phyloP scores from a whole-genome alignment of 2,888 invertebrate genomes.

The Coenonympha arcania region DNA sequence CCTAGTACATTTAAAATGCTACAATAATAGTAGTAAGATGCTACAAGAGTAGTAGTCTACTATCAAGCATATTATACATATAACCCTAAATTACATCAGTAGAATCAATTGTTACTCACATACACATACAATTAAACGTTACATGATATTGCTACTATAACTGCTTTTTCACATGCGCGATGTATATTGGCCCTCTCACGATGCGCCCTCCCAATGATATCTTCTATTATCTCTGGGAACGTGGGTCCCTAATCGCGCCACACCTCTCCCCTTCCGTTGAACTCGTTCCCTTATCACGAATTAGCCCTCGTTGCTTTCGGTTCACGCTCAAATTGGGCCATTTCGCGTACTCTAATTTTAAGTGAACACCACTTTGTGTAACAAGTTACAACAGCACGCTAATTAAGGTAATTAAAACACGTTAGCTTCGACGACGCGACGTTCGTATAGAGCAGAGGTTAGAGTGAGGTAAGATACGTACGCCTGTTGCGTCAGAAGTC shows the following conservation, averaged over 20 bases:
- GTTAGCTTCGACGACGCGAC: conserved; percentile 33
- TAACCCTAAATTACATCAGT: neutral
- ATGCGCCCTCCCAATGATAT: conserved; percentile 45
- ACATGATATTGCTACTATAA: neutral
- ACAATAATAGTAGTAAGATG: too few relatives aligned
- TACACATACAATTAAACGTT: too few relatives aligned
- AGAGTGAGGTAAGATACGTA: too few relatives aligned
- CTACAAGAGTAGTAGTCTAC: too few relatives aligned
- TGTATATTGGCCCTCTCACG: conserved; percentile 15
- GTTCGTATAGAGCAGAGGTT: neutral
- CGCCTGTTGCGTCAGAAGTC: neutral
- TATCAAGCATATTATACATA: too few relatives aligned
- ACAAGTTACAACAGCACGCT: conserved; percentile 59
- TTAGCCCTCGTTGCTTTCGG: conserved; percentile 60
- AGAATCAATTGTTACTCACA: too few relatives aligned
- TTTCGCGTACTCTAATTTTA: conserved; percentile 62
- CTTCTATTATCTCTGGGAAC: conserved; percentile 48
- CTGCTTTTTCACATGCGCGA: conserved; percentile 7
- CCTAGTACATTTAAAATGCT: neutral
- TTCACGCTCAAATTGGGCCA: conserved; percentile 62
- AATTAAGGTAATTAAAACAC: conserved; percentile 66
- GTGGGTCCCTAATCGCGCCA: conserved; percentile 43
- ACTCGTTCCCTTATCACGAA: conserved; percentile 65
- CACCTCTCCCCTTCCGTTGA: conserved; percentile 57
- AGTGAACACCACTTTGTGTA: conserved; percentile 42